These are phyloP conservation scores for Metopolophium dirhodum DNA, from an alignment of 1,140 invertebrate genomes.

Conservation along the genomic window DNA sequence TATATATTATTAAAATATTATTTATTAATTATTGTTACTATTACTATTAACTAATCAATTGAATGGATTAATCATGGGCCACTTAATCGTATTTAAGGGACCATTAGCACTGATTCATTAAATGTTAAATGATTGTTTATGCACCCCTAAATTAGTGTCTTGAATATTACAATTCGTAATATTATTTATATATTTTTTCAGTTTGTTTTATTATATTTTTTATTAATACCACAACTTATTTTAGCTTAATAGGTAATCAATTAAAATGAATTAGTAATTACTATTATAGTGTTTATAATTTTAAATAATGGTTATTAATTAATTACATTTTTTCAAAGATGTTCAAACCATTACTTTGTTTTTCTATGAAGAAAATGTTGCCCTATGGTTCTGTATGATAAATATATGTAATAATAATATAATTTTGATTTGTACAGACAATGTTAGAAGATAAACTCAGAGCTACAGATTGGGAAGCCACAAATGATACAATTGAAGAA, in stretches of 20 bases:
- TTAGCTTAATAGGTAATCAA: neutral
- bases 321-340: neutral
- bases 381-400: neutral
- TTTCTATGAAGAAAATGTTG: neutral
- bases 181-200: neutral
- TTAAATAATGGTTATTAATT: neutral
- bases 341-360: neutral
- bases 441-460: conserved; percentile 93
- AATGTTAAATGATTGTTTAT: neutral
- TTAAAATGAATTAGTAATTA: neutral
- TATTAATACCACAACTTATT: neutral
- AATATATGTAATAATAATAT: neutral
- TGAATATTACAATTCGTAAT: neutral
- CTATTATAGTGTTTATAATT: neutral
- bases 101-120: no score
- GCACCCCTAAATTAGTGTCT: neutral
- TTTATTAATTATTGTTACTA: no score
- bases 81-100: no score
- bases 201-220: no score
- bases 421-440: conserved; percentile 66
- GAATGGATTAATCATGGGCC: no score
- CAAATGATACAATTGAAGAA: conserved; percentile 90
- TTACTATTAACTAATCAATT: no score
- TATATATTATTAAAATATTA: no score
- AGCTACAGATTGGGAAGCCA: conserved; percentile 93